Evolutionary conservation across 2,113 vertebrate species (phyloP).

Genomic region (Leucopsar rothschildi): DNA sequence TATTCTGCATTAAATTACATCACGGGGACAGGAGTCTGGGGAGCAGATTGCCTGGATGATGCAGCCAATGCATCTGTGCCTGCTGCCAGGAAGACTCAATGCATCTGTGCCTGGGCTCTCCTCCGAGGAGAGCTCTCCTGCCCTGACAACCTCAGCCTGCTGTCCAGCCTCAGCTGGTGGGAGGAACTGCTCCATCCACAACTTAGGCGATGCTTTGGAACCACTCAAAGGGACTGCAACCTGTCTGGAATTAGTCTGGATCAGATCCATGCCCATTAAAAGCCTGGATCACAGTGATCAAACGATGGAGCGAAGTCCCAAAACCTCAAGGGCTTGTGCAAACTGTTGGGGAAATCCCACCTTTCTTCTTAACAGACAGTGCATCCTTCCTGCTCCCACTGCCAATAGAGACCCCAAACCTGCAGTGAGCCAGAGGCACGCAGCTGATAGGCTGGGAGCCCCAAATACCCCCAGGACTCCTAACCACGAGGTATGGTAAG

Average conservation of each 20-base stretch:
- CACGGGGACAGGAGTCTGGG: background rate
- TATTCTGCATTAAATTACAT: background rate
- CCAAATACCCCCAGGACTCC: background rate
- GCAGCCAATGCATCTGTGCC: rapidly evolving
- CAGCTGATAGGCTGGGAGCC: background rate
- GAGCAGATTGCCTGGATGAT: background rate
- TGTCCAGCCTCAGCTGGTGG: background rate
- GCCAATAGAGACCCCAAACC: background rate
- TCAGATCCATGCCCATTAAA: background rate
- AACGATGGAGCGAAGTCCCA: background rate
- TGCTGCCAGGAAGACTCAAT: rapidly evolving
- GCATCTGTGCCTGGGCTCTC: background rate
- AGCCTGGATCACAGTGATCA: background rate
- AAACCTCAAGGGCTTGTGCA: background rate
- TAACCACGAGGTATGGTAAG: background rate
- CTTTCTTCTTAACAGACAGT: background rate
- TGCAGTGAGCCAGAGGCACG: background rate
- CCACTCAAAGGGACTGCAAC: background rate
- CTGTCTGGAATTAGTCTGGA: background rate
- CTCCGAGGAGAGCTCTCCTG: background rate
- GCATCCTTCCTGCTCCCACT: no score
- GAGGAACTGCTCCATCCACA: background rate
- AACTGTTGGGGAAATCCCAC: background rate
- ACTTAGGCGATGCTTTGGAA: background rate
- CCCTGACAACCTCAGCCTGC: background rate